phyloP scores from a whole-genome alignment of 2,888 invertebrate species.

The Bruchidius siliquastri region DNA sequence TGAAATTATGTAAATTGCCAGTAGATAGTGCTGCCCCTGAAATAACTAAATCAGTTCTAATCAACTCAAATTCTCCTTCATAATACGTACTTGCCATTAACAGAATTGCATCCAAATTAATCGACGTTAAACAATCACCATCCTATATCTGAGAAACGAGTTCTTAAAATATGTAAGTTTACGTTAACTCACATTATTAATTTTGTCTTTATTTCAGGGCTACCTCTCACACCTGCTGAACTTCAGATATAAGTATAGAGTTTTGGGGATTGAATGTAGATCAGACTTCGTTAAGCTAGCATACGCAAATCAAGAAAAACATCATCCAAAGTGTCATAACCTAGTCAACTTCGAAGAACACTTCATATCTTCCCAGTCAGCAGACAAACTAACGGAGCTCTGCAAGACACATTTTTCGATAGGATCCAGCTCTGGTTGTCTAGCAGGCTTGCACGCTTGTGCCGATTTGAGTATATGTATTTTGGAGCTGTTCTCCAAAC shows the following conservation, averaged over 20 bases:
- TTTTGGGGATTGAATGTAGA: slow-evolving; percentile 67
- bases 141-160: too few relatives aligned
- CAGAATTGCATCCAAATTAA: too few relatives aligned
- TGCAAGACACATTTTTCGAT: slow-evolving; percentile 19
- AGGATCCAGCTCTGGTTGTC: slow-evolving; percentile 36
- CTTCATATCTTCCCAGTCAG: slow-evolving; percentile 53
- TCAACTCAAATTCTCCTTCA: too few relatives aligned
- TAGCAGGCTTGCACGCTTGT: slow-evolving; percentile 72
- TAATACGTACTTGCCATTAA: too few relatives aligned
- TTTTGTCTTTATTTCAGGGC: too few relatives aligned
- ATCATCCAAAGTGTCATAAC: slow-evolving; percentile 51
- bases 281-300: slow-evolving; percentile 54
- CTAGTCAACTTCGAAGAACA: slow-evolving; percentile 57
- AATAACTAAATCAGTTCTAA: too few relatives aligned
- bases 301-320: slow-evolving; percentile 53
- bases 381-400: slow-evolving; percentile 37
- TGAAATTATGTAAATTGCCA: too few relatives aligned
- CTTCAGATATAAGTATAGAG: slow-evolving; percentile 53
- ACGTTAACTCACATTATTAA: too few relatives aligned
- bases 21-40: too few relatives aligned
- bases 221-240: slow-evolving; percentile 66
- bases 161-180: too few relatives aligned
- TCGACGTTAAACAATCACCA: too few relatives aligned
- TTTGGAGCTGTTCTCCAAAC: slow-evolving; percentile 59
- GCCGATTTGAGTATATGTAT: slow-evolving; percentile 69